Base-by-base conservation (phyloP, 2,113 vertebrate species). In the Ascaphus truei region DNA sequence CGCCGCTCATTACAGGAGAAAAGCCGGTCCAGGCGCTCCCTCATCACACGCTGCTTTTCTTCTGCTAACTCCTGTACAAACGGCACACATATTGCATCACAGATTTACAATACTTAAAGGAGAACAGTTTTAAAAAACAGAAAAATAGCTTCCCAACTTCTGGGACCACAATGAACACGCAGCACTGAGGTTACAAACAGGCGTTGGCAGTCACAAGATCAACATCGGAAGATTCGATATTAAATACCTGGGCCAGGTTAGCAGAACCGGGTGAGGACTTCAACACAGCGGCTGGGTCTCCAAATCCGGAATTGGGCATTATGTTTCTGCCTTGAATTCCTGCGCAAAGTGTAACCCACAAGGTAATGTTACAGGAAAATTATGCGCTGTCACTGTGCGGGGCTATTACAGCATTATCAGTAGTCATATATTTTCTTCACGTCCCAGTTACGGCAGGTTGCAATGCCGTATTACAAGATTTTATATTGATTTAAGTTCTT, bases 1-100 rank as follows among this genome's bases (percentile, higher is more conserved):
- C 93, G 95, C 0, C 92, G 88, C 57, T 96, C 94, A 0, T 98
- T 99, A 50, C 91, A 85, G 0, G 57, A 45, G 39, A 94, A 93
- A 25, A 99, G 84, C 10, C 92, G 83, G 63, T 88, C 84, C 68
- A 99, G 84, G 0, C 94, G 93, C 71, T 96, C 95, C 75, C 91
- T 95, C 43, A 91, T 33, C 56, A 93, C 90, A 3, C 88, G 85
- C 48, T 67, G 86, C 82, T 93, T 95, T 72, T 98, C 96, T 79
- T 98, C 96, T 0, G 77, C 88, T 0, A 92, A 86, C 75, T 92
- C 92, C 94, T 97, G 78, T n/a, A 34, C 30, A 59, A 61, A 77
- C n/a, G 76, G 15, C 7, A 43, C 7, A 13, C 4, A 15, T 16
- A 16, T 16, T 4, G 18, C 7, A 43, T 16, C 15, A 43, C 15